Evolutionary conservation across 1,140 invertebrate species (phyloP).

Genomic region (Tetramorium alpestre): DNA sequence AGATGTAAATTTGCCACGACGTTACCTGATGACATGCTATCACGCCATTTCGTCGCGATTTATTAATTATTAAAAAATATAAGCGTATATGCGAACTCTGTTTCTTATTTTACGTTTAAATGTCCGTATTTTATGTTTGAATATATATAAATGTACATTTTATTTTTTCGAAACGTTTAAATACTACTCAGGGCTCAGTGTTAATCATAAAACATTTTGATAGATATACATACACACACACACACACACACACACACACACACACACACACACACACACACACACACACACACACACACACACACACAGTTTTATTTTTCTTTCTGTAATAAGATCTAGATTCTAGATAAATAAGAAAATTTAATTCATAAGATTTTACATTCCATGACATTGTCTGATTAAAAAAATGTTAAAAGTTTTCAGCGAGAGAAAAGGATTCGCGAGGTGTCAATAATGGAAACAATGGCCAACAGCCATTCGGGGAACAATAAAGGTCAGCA

Average conservation of each 20-base stretch:
- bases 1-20: conserved; percentile 5
- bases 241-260: too few relatives aligned
- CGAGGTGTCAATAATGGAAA: conserved; percentile 45
- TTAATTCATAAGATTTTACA: not conserved
- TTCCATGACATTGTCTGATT: not conserved
- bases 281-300: too few relatives aligned
- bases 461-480: conserved; percentile 19
- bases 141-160: too few relatives aligned
- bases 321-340: not conserved
- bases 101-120: not conserved
- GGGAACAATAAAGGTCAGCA: conserved; percentile 65
- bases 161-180: not conserved
- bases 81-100: not conserved
- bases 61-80: not conserved
- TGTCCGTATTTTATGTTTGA: too few relatives aligned
- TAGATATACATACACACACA: not conserved
- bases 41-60: not conserved
- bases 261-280: too few relatives aligned
- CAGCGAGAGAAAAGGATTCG: not conserved
- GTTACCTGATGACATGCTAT: not conserved
- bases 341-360: not conserved
- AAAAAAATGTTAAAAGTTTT: not conserved
- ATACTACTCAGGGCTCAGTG: not conserved
- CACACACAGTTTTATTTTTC: not conserved
- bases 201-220: not conserved